Evolutionary conservation across 2,113 vertebrate genomes (phyloP).

Genomic region (Entosphenus tridentatus): DNA sequence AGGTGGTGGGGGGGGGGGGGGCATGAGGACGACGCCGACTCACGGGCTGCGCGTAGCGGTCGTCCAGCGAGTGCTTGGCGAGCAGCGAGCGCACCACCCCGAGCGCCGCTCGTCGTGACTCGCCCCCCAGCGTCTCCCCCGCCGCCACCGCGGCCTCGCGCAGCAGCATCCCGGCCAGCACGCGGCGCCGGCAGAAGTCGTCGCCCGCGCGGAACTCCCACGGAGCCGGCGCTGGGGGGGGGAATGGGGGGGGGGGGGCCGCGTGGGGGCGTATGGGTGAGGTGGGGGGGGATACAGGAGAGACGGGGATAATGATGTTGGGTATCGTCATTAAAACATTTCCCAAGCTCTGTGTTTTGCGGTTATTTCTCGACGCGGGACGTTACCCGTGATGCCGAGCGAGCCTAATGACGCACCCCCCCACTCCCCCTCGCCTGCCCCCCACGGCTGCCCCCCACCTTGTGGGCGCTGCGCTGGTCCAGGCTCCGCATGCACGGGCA

Average conservation of each 20-base stretch:
- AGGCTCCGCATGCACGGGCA: constrained; percentile 70
- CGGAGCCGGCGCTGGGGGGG: constrained; percentile 7
- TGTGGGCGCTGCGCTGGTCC: no score
- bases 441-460: no score
- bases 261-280: constrained; percentile 7
- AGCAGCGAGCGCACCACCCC: constrained; percentile 62
- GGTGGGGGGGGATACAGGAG: constrained; percentile 9
- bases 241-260: constrained; percentile 7
- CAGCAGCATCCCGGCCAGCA: constrained; percentile 69
- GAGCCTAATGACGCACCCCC: no score
- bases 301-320: constrained; percentile 6
- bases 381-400: no score
- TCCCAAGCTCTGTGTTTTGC: constrained; percentile 9
- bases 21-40: not conserved
- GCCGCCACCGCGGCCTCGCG: constrained; percentile 56
- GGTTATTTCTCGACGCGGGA: no score
- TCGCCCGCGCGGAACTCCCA: constrained; percentile 65
- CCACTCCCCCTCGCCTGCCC: no score
- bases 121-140: constrained; percentile 35
- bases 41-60: constrained; percentile 32
- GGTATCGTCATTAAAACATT: constrained; percentile 10
- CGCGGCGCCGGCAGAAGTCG: constrained; percentile 78
- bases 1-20: not conserved
- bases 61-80: constrained; percentile 77
- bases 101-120: constrained; percentile 55